phyloP scores from a whole-genome alignment of 2,113 vertebrate species.

The Lampris incognitus region DNA sequence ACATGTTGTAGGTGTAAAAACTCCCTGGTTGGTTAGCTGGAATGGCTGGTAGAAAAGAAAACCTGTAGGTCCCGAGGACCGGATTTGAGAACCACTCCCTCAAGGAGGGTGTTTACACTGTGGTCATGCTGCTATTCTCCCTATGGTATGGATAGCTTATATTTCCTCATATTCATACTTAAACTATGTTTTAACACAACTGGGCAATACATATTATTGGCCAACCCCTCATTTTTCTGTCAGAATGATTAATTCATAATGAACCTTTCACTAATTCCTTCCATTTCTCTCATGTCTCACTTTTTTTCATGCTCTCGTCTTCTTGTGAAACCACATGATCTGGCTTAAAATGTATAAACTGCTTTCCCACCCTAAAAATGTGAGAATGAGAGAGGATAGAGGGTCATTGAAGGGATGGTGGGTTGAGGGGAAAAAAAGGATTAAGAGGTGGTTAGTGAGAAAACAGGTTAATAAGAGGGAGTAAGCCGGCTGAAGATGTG shows the following conservation, averaged over 20 bases:
- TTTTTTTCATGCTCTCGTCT: background rate
- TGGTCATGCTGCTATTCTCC: background rate
- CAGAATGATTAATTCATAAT: background rate
- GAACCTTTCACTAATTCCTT: background rate
- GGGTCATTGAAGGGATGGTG: conserved; percentile 57
- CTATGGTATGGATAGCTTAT: too few relatives aligned
- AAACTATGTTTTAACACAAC: too few relatives aligned
- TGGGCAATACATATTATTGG: too few relatives aligned
- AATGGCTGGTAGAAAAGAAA: too few relatives aligned
- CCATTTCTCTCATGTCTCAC: conserved; percentile 19
- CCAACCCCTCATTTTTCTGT: background rate
- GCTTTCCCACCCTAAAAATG: conserved; percentile 69
- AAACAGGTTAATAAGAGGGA: conserved; percentile 70
- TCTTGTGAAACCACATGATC: conserved; percentile 54
- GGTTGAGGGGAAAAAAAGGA: conserved; percentile 56
- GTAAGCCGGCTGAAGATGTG: conserved; percentile 77
- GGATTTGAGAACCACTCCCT: too few relatives aligned
- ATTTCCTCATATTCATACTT: too few relatives aligned
- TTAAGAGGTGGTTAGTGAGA: conserved; percentile 70
- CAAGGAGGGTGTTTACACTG: too few relatives aligned
- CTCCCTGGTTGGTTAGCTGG: too few relatives aligned
- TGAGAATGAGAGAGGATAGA: conserved; percentile 58
- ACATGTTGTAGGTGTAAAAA: too few relatives aligned
- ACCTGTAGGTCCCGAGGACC: too few relatives aligned
- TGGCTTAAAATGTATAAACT: conserved; percentile 57